Base-by-base conservation (phyloP, 2,888 invertebrate species). In the Danaus chrysippus region DNA sequence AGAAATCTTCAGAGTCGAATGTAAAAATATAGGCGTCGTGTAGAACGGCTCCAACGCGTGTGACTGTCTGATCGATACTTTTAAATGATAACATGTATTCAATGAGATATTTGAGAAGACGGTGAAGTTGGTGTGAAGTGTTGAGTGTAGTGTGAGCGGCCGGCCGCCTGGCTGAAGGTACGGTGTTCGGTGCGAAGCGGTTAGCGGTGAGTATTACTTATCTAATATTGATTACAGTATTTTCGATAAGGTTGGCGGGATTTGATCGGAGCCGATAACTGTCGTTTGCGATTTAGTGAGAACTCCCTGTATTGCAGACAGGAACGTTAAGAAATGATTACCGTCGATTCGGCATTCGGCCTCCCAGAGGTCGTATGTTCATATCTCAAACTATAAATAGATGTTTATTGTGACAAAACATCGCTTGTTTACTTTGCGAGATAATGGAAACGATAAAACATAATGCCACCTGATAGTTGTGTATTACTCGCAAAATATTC, bases 81-180 rank as follows among this genome's bases (percentile, higher is more conserved):
- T 84, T 87, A 87, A 90, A 90, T 89, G 87, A 87, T 90, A 90
- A 87, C 87, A 90, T 87, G 90, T 83, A 86, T 90, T 89, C 84
- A 87, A 88, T 88, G 84, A 87, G 75, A 83, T 87, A 83, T 82
- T 80, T 80, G 73, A 81, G 82, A 84, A 85, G 83, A 83, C 80
- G 72, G 81, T 86, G 84, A 82, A 77, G 75, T 77, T 79, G 68
- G 77, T 83, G 80, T 73, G 71, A 61, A 72, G 75, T 76, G 75
- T 75, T 70, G 72, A 75, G 73, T 70, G 70, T 70, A 65, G 68
- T 70, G 70, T 70, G 64, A 71, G 70, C 73, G 73, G 23, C 23
- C 23, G 23, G 2, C 23, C 23, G 23, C 23, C 72, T 74, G 74
- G 69, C 66, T 72, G 62, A 61, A 60, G 57, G 59, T 43, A 56